Percentiles rank a stretch among this genome's conserved stretches.
Conservation (phyloP, 2,797 vertebrate species). For the Heterohyrax brucei region DNA sequence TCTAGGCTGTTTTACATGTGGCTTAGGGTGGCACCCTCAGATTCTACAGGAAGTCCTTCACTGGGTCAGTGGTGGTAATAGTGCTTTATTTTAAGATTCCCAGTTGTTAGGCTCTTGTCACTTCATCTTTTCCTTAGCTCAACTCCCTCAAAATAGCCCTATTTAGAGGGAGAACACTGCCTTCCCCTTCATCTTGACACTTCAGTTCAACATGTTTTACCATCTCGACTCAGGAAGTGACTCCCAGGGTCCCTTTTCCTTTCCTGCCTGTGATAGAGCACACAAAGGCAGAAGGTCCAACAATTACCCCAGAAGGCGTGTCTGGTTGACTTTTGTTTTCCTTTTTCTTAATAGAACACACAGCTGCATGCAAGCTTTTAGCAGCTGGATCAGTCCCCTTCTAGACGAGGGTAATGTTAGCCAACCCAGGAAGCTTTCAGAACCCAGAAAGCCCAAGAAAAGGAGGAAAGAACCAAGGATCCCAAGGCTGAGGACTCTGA, state of each 20-base stretch:
- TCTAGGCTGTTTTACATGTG: background rate
- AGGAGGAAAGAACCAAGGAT: slow-evolving; percentile 84
- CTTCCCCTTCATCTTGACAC: slow-evolving; percentile 45
- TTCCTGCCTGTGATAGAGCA: slow-evolving; percentile 67
- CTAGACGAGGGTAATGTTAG: slow-evolving; percentile 86
- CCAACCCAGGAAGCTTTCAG: slow-evolving; percentile 86
- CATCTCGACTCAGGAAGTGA: slow-evolving; percentile 82
- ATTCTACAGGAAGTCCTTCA: background rate
- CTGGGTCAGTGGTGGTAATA: background rate
- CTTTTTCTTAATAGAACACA: slow-evolving; percentile 76
- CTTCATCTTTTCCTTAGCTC: slow-evolving; percentile 68
- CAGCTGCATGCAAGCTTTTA: slow-evolving; percentile 79
- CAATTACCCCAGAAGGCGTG: slow-evolving; percentile 80
- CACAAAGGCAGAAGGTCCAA: slow-evolving; percentile 63
- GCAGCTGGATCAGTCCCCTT: slow-evolving; percentile 82
- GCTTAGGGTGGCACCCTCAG: background rate
- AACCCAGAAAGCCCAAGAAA: slow-evolving; percentile 85
- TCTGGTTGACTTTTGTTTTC: slow-evolving; percentile 74
- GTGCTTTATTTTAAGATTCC: slow-evolving; percentile 21
- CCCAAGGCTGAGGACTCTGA: slow-evolving; percentile 10
- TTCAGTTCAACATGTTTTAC: slow-evolving; percentile 66
- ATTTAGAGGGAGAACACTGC: background rate
- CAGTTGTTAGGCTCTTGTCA: background rate
- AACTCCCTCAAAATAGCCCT: slow-evolving; percentile 7
- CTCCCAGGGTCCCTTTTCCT: slow-evolving; percentile 84